phyloP scores from a whole-genome alignment of 2,797 vertebrate genomes.

The Semaprochilodus insignis region DNA sequence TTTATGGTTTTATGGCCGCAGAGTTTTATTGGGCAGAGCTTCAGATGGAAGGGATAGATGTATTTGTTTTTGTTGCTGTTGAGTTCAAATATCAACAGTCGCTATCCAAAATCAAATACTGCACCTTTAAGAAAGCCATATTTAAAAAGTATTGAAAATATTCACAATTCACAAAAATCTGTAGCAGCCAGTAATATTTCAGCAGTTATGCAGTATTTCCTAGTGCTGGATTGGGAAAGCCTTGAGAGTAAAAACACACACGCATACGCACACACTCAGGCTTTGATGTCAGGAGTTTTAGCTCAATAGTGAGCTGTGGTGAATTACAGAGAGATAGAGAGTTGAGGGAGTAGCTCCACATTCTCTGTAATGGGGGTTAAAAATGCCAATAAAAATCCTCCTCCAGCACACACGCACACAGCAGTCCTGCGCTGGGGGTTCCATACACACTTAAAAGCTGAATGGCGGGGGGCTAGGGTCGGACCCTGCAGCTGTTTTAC shows the following conservation, averaged over 20 bases:
- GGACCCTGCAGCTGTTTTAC: background rate
- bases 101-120: too few relatives aligned
- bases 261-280: background rate
- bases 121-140: too few relatives aligned
- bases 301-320: constrained; percentile 30
- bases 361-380: constrained; percentile 1
- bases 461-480: background rate
- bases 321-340: background rate
- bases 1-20: too few relatives aligned
- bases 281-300: constrained; percentile 40
- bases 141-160: too few relatives aligned
- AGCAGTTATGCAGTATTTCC: constrained; percentile 31
- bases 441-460: background rate
- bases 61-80: too few relatives aligned
- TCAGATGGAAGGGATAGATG: too few relatives aligned
- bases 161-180: background rate
- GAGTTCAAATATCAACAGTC: too few relatives aligned
- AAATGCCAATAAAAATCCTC: constrained; percentile 23
- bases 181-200: constrained; percentile 4
- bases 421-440: background rate
- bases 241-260: background rate
- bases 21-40: too few relatives aligned
- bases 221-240: constrained; percentile 8
- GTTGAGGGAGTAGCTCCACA: constrained; percentile 23
- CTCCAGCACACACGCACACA: background rate